Evolutionary conservation across 1,140 invertebrate genomes (phyloP), one percentile per base, ranked within the genome.

Genomic region (Drosophila pallidifrons): DNA sequence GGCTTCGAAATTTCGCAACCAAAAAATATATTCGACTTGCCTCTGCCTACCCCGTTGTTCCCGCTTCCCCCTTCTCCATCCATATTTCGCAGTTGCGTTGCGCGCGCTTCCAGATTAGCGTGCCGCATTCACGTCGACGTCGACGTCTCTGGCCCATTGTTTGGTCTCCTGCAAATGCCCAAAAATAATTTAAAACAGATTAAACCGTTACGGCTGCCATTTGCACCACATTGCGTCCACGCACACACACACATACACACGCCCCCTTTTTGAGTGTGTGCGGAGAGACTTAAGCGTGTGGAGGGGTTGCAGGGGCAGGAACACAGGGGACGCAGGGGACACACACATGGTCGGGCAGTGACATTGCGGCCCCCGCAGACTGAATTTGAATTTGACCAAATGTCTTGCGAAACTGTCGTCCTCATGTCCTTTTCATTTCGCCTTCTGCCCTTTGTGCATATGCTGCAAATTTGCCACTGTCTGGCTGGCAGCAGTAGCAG

Each of bases 111-210:
- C 51, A 74, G 77, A 72, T 85, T 81, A 85, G 59, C 57, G 64
- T 66, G 20, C 20, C 20, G 20, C 20, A 25, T 51, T 20, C 25
- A 11, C 58, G 35, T 54, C 71, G 32, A n/a, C 41, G 58, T 30
- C 66, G 7, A 13, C 57, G 35, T 54, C 46, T 47, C 75, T 74
- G 49, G 38, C 30, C 13, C 67, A 28, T 64, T 66, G 55, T 70
- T 63, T 66, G 59, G 45, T 20, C 13, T 46, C 58, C 58, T 11
- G 43, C 60, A 43, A 57, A 75, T 82, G 57, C 46, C 35, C 70
- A 58, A 79, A 89, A 85, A 89, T 89, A 89, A 89, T 89, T 89
- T 89, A 89, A 89, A 89, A 89, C 78, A 89, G 85, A 89, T 89
- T 89, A 89, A 89, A 81, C 78, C 81, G 85, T 89, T 89, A 85